Base-by-base conservation (phyloP, 2,888 invertebrate genomes). In the Monoplex corrugatus region DNA sequence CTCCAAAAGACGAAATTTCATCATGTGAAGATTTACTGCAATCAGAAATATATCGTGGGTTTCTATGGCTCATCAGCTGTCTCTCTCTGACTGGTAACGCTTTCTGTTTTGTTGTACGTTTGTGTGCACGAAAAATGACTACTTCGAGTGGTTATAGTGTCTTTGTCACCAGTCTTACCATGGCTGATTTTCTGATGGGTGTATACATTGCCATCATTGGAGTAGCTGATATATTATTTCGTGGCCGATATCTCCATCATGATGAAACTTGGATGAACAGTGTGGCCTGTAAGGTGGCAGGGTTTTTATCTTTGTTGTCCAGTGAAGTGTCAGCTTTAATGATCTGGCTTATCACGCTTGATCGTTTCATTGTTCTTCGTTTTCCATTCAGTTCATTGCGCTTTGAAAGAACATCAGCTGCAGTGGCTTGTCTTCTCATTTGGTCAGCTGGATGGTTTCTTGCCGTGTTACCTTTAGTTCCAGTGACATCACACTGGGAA, bases 151-250 rank as follows among this genome's bases (percentile, higher is more conserved):
- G 78, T 8, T 80, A 43, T 43, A 80, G 78, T 43, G 43, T 43
- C 5, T 43, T 80, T 40, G 78, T 80, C 28, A 40, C 32, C 28
- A 80, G 43, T 28, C 32, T 80, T 19, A 80, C 78, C 5, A 16
- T 80, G 28, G 40, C 78, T 1, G 78, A 80, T 40, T 80, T 80
- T 6, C 43, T 80, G 28, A 80, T 80, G 78, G 78, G 78, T 3
- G 78, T 80, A 40, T 80, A 43, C 78, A 80, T 80, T 23, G 43
- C 23, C 78, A 23, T 80, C 43, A 80, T 80, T 23, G 78, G 78
- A 28, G 78, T 32, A 6, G 78, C 78, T 43, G 78, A 80, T 43
- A 43, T 43, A 40, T 23, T 8, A 28, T 80, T 40, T 38, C 78
- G 78, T 43, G 78, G 78, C 43, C 19, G 40, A 19, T 80, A 80